Conservation (phyloP, 2,113 vertebrate species). For the Cyanistes caeruleus region DNA sequence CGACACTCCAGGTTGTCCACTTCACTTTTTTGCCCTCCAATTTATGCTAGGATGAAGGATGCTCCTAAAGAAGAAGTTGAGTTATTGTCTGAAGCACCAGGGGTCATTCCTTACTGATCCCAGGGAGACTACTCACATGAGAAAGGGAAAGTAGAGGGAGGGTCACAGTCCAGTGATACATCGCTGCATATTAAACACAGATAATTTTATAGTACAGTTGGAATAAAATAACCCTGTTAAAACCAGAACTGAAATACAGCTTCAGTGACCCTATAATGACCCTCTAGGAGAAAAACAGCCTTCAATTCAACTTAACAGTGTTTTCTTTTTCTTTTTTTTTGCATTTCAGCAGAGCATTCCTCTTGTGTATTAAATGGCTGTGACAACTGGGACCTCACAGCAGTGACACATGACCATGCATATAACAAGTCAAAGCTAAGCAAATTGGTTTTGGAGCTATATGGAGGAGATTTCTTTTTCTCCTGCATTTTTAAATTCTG, state of each 20-base stretch:
- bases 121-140: background rate
- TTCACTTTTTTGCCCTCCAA: background rate
- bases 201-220: background rate
- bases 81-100: background rate
- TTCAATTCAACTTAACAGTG: background rate
- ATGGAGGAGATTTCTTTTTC: background rate
- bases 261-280: background rate
- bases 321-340: background rate
- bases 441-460: background rate
- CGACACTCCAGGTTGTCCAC: background rate
- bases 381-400: background rate
- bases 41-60: background rate
- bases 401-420: background rate
- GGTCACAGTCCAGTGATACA: background rate
- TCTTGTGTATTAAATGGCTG: background rate
- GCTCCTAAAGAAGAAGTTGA: background rate
- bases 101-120: background rate
- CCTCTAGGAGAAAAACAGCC: background rate
- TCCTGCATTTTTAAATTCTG: background rate
- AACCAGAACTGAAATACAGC: background rate
- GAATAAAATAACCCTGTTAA: background rate
- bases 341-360: background rate
- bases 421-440: background rate
- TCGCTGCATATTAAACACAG: background rate
- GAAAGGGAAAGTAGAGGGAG: background rate